A percentile compares a stretch with the other conserved stretches of the same genome.
Evolutionary conservation across 2,888 invertebrate genomes (phyloP).

Genomic region (Sicus ferrugineus): DNA sequence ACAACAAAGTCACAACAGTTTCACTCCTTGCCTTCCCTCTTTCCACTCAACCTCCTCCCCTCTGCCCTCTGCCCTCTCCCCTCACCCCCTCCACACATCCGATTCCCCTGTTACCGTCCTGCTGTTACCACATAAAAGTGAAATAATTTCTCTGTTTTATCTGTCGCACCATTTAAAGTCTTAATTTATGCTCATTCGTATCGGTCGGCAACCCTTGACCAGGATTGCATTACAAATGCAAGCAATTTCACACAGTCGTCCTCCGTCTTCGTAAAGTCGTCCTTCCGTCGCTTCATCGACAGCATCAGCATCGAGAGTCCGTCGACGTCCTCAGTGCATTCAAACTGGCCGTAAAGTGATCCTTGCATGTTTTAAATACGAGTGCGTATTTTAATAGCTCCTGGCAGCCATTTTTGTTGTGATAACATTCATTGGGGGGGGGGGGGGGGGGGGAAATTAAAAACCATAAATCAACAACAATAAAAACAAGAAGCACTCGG

Average conservation of each 20-base stretch:
- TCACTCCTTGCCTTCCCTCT: neutral
- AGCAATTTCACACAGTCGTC: neutral
- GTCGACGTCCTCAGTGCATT: neutral
- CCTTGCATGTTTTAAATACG: conserved; percentile 8
- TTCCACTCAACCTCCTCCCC: neutral
- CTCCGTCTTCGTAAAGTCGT: neutral
- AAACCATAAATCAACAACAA: conserved; percentile 46
- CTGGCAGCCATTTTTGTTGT: conserved; percentile 25
- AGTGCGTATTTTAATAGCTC: conserved; percentile 15
- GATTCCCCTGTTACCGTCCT: neutral
- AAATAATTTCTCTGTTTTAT: neutral
- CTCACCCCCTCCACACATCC: neutral
- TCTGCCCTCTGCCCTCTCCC: neutral
- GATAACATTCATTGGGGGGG: neutral
- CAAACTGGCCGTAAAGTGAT: conserved; percentile 1
- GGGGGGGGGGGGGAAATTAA: neutral
- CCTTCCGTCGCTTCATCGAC: neutral
- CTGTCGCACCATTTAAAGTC: neutral
- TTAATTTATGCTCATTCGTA: conserved; percentile 1
- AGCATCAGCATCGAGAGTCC: no score
- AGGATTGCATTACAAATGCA: neutral
- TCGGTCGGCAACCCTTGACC: neutral
- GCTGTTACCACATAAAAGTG: neutral
- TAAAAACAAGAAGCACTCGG: conserved; percentile 13
- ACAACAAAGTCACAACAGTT: no score